Base-by-base conservation (phyloP, 2,888 invertebrate species). In the Chelonus formosanus region DNA sequence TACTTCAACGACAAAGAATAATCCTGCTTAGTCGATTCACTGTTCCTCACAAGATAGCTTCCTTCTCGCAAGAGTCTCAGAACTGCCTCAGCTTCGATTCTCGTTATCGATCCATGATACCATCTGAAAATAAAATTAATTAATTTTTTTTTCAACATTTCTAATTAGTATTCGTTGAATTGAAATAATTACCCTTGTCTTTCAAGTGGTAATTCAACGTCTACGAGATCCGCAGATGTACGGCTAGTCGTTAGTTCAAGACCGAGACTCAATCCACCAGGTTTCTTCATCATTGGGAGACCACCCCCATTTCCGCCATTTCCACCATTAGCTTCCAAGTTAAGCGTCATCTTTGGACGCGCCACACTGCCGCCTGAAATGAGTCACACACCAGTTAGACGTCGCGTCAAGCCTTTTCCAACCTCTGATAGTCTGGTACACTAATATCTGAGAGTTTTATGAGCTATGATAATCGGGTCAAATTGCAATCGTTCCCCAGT, bases 1-100 rank as follows among this genome's bases (percentile, higher is more conserved):
- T 88, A 97, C 97, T 97, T 97, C 75, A 97, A 88, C 73, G 97
- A 96, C 65, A 97, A 88, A 8, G 97, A 97, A 84, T 95, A 97
- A 85, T 97, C 96, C 81, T 94, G 92, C 84, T 94, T 93, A 57
- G 94, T 93, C 65, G 96, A 95, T 85, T 97, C 96, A 84, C 96
- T 96, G 84, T 95, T 95, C 75, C 98, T 88, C 66, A 98, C 96
- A 76, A 98, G 88, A 85, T 96, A 98, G 78, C 95, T 96, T 71
- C 97, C 97, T 86, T 97, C 97, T 73, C 90, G 88, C 59, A 94
- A 89, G 63, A 93, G 89, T 76, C 94, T 87, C 58, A 98, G 87
- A 71, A 96, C 90, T 81, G 90, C 90, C 85, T 98, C 97, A 55
- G 97, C 97, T 85, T 97, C 96, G 67, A 93, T 89, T 78, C 97